Base-by-base conservation (phyloP, 2,797 vertebrate genomes). In the Betta splendens region DNA sequence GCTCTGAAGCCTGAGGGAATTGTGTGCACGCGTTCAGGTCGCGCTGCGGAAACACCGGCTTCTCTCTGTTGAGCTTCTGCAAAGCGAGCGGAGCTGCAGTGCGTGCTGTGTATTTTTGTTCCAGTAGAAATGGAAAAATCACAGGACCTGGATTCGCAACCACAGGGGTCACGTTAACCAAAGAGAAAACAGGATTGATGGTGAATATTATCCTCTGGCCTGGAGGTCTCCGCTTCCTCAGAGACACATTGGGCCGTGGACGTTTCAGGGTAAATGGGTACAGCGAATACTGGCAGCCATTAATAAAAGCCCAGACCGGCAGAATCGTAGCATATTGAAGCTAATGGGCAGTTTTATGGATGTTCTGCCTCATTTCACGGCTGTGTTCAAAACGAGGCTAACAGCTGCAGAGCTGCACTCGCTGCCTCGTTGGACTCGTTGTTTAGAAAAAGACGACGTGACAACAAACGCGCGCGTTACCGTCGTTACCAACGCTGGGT, bases 291-390 rank as follows among this genome's bases (percentile, higher is more conserved):
- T 82, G 80, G 80, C 68, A 63, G 35, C 49, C 33, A 38, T 80
- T 77, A 75, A 77, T 70, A 65, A 73, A 86, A 82, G 79, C 79
- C 60, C 76, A 75, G 67, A 74, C 77, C 55, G 68, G 5, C 33
- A 69, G 48, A 63, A 67, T 62, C 59, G 59, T 58, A 50, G 56
- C 46, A 65, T 83, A 76, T 75, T 64, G 47, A 62, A 60, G 55
- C 69, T 74, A 83, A 80, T 83, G 51, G 75, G 61, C 72, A 55
- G 43, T 51, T 64, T 77, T 81, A 79, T 79, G 64, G 80, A 84
- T 69, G 80, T 81, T 85, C 72, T 68, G 84, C 77, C 79, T 89
- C 76, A 83, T 86, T 84, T 84, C 50, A 85, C 67, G 32, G 46
- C 62, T 52, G 40, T 3, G 22, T 48, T 32, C 65, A 17, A 72